Evolutionary conservation across 2,797 vertebrate genomes (phyloP), one percentile per base, ranked within the genome.

Genomic region (Adelosebastes latens): DNA sequence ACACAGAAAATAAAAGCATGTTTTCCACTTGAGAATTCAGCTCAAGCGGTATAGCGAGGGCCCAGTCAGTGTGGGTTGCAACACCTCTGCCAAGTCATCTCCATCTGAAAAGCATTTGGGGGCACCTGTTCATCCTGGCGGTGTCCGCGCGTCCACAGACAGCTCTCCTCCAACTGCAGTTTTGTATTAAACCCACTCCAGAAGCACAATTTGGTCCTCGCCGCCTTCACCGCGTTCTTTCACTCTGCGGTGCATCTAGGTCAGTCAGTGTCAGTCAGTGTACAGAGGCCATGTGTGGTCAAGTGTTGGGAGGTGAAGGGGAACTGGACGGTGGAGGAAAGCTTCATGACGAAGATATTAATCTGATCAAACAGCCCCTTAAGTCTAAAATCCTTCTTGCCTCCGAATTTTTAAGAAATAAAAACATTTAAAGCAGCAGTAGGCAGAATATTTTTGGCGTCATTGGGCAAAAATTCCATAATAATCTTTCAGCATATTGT

Each of bases 41-140:
- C 70, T 84, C 25, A 32, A 49, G 18, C 7, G 3, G 46, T 87
- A 72, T 80, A 36, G 68, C 66, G 55, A n/a, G 74, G 63, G 68
- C 71, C 67, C 81, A 69, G 60, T 83, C 81, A 77, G 3, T 82
- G 83, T 82, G 82, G 82, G 77, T 72, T 81, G 60, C 75, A 79
- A 65, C 81, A 84, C 83, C 81, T 90, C 85, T 89, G 88, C 91
- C 88, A 87, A 92, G 84, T 84, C 86, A 69, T 81, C 82, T 86
- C 73, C 70, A 84, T 88, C 46, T 86, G 80, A 90, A 87, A 89
- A 77, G 77, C 66, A 69, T 84, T 73, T 52, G 79, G 77, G 46
- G 86, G 85, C 82, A 84, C 76, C 82, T 77, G 83, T 77, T 92
- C 82, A 32, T 80, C 62, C 72, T 67, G 79, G 79, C 77, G 3